Evolutionary conservation across 2,888 invertebrate species (phyloP), one percentile per base, ranked within the genome.

Genomic region (Perizoma affinitatum): DNA sequence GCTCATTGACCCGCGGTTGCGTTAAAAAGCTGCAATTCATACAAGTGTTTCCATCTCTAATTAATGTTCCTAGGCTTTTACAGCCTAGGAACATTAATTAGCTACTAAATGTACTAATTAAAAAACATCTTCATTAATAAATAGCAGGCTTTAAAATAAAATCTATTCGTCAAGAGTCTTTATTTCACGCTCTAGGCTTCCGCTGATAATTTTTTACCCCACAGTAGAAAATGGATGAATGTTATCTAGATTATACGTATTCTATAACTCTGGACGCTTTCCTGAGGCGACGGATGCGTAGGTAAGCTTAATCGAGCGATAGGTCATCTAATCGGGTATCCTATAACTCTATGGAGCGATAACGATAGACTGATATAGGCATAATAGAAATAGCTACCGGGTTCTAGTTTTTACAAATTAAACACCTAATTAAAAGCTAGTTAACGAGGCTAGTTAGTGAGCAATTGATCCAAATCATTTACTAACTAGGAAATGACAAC

Each of bases 201-300:
- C 8, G 38, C 36, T 58, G 59, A 63, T 59, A 56, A 63, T 59
- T 55, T 54, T 54, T 45, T 38, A 51, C 35, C 59, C 45, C n/a
- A 44, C 52, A 52, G 47, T 22, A 56, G 54, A 54, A 54, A 58
- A 54, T 61, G 40, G 50, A 61, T 63, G 56, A 69, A 70, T 74
- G 62, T 62, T 62, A 77, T 71, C 71, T 65, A 42, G 53, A 50
- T 45, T 50, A 57, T 69, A 71, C 69, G 65, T 56, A 41, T 44
- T 54, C 51, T 58, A 73, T 72, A 64, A 71, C 72, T 68, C 49
- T 48, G 53, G 65, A 53, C 54, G 52, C 64, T 57, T 63, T 60
- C 74, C 70, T 11, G 54, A 54, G 73, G 73, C 71, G 54, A 66
- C 50, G 46, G 58, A 46, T 61, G 49, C 58, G 58, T 63, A 63